These are phyloP conservation scores for Abrostola triplasia DNA, from an alignment of 2,888 invertebrate genomes.

Conservation along the genomic window DNA sequence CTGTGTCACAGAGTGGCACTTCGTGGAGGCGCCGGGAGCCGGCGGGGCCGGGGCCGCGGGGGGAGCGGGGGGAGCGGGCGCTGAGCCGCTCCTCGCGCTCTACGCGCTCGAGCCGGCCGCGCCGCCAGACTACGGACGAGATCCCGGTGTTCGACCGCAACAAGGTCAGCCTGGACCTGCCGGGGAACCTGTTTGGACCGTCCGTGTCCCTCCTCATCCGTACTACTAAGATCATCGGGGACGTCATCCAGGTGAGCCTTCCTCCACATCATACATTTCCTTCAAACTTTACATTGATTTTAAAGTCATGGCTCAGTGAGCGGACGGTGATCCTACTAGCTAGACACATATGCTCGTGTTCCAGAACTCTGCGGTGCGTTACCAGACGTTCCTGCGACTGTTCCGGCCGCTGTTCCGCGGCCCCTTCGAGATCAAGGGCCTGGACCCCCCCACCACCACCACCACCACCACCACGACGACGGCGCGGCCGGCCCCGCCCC, in stretches of 20 bases:
- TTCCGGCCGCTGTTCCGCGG: constrained; percentile 93
- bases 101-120: constrained; percentile 30
- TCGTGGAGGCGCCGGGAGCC: constrained; percentile 68
- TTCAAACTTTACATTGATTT: not conserved
- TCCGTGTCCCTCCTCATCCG: constrained; percentile 91
- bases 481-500: constrained; percentile 40
- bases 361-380: constrained; percentile 93
- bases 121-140: constrained; percentile 78
- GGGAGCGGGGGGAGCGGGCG: constrained; percentile 43
- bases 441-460: constrained; percentile 89
- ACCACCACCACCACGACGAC: constrained; percentile 67
- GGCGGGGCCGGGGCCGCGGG: constrained; percentile 38
- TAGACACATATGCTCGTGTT: too few relatives aligned
- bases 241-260: constrained; percentile 89
- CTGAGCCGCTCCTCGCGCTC: constrained; percentile 37
- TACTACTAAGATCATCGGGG: constrained; percentile 90
- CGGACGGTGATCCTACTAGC: too few relatives aligned
- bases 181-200: constrained; percentile 90
- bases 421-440: constrained; percentile 92
- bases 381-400: constrained; percentile 91
- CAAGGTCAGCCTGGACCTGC: constrained; percentile 91
- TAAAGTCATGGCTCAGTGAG: not conserved
- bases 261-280: not conserved
- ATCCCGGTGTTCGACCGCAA: constrained; percentile 90
- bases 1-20: constrained; percentile 73